Evolutionary conservation across 2,797 vertebrate genomes (phyloP).

Genomic region (Ispidina lecontei): DNA sequence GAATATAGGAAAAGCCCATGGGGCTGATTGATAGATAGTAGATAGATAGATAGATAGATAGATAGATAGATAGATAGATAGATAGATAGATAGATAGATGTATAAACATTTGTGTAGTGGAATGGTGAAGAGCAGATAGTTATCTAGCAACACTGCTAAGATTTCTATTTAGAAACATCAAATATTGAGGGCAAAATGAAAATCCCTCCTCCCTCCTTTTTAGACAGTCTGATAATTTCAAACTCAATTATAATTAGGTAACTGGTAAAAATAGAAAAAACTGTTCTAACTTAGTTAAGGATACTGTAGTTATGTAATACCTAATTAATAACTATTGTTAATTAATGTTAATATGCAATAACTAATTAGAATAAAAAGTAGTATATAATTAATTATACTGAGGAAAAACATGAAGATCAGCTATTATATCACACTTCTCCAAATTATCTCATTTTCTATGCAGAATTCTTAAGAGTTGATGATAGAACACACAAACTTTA

Average conservation of each 20-base stretch:
- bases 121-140: neutral
- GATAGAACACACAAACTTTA: neutral
- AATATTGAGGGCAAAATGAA: neutral
- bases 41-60: neutral
- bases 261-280: neutral
- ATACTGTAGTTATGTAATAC: neutral
- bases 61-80: neutral
- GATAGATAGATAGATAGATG: neutral
- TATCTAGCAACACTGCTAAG: neutral
- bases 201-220: neutral
- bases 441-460: neutral
- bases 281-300: neutral
- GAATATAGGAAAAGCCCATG: neutral
- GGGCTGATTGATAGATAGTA: too few species aligned
- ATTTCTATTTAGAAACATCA: neutral
- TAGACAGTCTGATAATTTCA: neutral
- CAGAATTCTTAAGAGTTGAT: neutral
- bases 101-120: neutral
- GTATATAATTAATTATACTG: neutral
- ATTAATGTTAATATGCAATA: neutral
- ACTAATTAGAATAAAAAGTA: neutral
- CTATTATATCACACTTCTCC: neutral
- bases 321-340: too few species aligned
- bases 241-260: neutral
- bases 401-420: neutral